Evolutionary conservation across 2,888 invertebrate genomes (phyloP).

Genomic region (Onthophagus sagittarius): DNA sequence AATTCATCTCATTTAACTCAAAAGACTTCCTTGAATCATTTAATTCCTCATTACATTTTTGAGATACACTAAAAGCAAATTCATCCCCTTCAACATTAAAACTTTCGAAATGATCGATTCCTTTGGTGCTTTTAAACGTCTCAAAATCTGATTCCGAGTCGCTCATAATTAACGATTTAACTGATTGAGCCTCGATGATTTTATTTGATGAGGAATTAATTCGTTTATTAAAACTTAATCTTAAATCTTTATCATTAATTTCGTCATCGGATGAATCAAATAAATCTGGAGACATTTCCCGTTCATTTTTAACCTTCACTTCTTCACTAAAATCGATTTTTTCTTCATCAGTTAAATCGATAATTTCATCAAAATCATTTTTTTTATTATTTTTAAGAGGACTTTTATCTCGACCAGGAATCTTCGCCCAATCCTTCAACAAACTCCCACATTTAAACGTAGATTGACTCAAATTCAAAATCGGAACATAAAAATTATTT

Average conservation of each 20-base stretch:
- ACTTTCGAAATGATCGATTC: conserved; percentile 36
- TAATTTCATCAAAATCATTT: background rate
- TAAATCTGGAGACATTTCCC: conserved; percentile 39
- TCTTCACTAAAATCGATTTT: background rate
- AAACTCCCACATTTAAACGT: conserved; percentile 49
- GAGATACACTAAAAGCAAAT: conserved; percentile 4
- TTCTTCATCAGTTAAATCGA: background rate
- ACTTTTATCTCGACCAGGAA: conserved; percentile 61
- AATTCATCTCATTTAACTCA: too few species aligned
- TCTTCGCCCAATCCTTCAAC: conserved; percentile 59
- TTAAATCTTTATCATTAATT: background rate
- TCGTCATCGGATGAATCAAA: conserved; percentile 40
- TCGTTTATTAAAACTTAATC: background rate
- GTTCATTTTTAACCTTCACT: background rate
- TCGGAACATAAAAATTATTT: conserved; percentile 30
- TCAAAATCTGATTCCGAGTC: conserved; percentile 8
- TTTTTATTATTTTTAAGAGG: conserved; percentile 41
- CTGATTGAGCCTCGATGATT: too few species aligned
- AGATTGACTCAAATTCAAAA: conserved; percentile 46
- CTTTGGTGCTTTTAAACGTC: conserved; percentile 28
- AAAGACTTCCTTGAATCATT: too few species aligned
- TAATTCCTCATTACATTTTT: background rate
- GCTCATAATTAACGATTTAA: too few species aligned
- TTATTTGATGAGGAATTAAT: conserved; percentile 2
- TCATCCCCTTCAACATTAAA: conserved; percentile 27